phyloP scores from a whole-genome alignment of 1,140 invertebrate genomes.

The Heliothis virescens region DNA sequence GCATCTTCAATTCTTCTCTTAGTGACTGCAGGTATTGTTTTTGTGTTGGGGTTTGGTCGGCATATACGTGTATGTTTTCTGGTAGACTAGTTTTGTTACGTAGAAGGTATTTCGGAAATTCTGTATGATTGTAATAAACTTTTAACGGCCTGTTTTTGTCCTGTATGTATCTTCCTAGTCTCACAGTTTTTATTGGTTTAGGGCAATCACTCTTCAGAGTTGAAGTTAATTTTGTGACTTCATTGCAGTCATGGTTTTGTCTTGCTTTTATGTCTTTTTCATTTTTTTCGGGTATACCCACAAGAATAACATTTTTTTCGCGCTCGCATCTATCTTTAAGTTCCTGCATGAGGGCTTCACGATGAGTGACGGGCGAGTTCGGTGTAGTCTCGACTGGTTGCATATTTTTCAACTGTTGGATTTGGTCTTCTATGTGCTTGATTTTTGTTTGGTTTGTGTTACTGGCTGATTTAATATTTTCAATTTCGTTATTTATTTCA shows the following conservation, averaged over 20 bases:
- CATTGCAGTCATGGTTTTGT: not conserved
- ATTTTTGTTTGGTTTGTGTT: too few species aligned
- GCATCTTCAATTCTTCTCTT: conserved; percentile 43
- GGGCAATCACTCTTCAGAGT: conserved; percentile 45
- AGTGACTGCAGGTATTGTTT: conserved; percentile 41
- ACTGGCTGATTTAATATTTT: too few species aligned
- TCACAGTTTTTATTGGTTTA: conserved; percentile 40
- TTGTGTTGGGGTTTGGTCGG: conserved; percentile 56
- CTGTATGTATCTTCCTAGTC: conserved; percentile 56
- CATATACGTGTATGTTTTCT: conserved; percentile 51
- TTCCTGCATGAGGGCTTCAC: too few species aligned
- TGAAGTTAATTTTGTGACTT: conserved; percentile 17
- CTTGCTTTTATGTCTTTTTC: conserved; percentile 44
- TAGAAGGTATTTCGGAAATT: conserved; percentile 45
- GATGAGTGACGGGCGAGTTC: too few species aligned
- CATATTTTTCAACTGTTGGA: too few species aligned
- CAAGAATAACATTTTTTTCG: not conserved
- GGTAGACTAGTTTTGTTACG: conserved; percentile 52
- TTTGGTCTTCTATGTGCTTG: too few species aligned
- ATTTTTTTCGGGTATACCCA: conserved; percentile 53
- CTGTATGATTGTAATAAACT: not conserved
- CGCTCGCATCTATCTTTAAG: too few species aligned
- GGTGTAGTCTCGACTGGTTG: too few species aligned
- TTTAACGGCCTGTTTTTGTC: conserved; percentile 51
- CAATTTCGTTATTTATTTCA: too few species aligned